A percentile compares a stretch with the other conserved stretches of the same genome.
Conservation (phyloP, 92 coral and sea anemone genomes). For the Scolanthus callimorphus region DNA sequence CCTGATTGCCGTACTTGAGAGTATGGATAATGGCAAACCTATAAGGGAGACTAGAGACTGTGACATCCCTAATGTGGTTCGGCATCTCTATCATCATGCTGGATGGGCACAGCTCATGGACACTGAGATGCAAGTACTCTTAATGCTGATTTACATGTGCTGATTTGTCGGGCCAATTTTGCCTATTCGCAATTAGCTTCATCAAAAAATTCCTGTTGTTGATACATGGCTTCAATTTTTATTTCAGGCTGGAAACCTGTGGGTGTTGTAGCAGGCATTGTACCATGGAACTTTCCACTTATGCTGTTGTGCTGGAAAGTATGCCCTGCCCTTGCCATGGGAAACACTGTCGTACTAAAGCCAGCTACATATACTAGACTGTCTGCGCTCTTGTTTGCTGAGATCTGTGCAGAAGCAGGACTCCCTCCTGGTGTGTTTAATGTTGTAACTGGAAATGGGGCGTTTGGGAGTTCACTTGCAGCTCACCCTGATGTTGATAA, state of each 20-base stretch:
- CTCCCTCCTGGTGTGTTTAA: conserved; percentile 96
- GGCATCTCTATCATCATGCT: conserved; percentile 94
- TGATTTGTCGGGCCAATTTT: no score
- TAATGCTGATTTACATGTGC: no score
- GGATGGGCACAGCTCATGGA: conserved; percentile 99
- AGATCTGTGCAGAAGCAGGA: conserved; percentile 99
- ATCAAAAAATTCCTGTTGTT: background rate
- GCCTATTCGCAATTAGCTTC: no score
- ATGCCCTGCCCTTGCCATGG: conserved; percentile 99
- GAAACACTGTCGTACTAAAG: conserved; percentile 93
- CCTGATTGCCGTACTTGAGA: conserved; percentile 86
- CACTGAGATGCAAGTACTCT: conserved; percentile 84
- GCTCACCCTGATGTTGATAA: conserved; percentile 89
- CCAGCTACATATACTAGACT: conserved; percentile 97
- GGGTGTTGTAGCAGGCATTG: conserved; percentile 98
- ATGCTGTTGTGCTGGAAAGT: conserved; percentile 98
- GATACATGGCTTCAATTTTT: background rate
- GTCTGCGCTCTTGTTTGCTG: conserved; percentile 95
- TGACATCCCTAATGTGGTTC: conserved; percentile 88
- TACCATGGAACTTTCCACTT: conserved; percentile 96
- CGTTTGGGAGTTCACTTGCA: conserved; percentile 88
- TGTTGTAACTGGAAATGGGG: conserved; percentile 99
- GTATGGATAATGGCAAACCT: conserved; percentile 96
- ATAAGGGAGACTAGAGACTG: conserved; percentile 93
- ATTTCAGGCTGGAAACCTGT: conserved; percentile 86